Evolutionary conservation across 2,888 invertebrate species (phyloP), one percentile per base, ranked within the genome.

Genomic region (Morinoia aosen): DNA sequence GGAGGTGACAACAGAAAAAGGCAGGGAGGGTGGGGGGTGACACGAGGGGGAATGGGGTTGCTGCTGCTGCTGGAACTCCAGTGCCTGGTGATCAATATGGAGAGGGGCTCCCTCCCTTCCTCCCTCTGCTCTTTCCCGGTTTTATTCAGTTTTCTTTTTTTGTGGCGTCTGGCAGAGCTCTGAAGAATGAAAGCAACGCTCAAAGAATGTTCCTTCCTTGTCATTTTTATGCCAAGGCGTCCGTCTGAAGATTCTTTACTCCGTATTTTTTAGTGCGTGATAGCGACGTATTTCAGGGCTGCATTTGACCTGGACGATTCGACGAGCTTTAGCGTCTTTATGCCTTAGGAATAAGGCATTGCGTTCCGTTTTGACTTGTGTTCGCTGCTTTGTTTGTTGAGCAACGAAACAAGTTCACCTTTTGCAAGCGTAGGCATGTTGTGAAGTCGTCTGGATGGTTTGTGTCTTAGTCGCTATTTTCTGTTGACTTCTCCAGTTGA

Each of bases 61-160:
- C 33, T 33, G 93, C 14, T 48, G 91, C 93, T 48, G 57, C 33
- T 33, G 48, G 93, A 48, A 93, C 57, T 56, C 93, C 93, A 48
- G 93, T 90, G 90, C 90, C 25, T n/a, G 39, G 39, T 93, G 93
- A 93, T 93, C 93, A 93, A 93, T 93, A 93, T 93, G 93, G 93
- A 57, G 93, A 33, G 57, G 48, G 57, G 16, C 56, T 93, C 19
- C 57, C 93, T 57, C 90, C n/a, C 14, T n/a, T n/a, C 8, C 7
- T 93, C 57, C 93, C 93, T 93, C 57, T 93, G 93, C 93, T 93
- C 93, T 56, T 56, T 56, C 48, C 93, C 10, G 57, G 48, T 93
- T 57, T 93, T 57, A 57, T 57, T 57, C n/a, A 19, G 25, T 56
- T 56, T 91, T 91, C 33, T 91, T n/a, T 57, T 93, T 93, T 93